A percentile compares a stretch with the other conserved stretches of the same genome.
These are phyloP conservation scores for Aphidius ervi DNA, from an alignment of 1,140 invertebrate genomes.

Conservation along the genomic window DNA sequence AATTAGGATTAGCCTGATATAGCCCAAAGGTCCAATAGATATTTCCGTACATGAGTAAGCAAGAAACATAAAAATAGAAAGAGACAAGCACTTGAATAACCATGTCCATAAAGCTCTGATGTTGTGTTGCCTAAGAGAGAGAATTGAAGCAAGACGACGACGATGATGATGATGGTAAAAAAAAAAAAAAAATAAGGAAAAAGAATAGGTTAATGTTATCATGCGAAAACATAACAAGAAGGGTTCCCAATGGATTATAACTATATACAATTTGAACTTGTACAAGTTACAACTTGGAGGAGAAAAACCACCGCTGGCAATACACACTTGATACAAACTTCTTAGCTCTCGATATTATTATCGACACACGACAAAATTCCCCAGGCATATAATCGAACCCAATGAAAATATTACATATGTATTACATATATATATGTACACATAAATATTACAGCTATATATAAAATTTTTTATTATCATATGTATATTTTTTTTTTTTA, in stretches of 20 bases:
- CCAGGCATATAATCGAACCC: too few species aligned
- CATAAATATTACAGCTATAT: too few species aligned
- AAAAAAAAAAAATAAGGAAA: not conserved
- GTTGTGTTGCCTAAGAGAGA: conserved; percentile 3
- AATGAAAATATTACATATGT: too few species aligned
- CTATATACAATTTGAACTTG: not conserved
- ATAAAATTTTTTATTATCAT: too few species aligned
- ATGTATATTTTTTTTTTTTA: too few species aligned
- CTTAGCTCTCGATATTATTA: conserved; percentile 18
- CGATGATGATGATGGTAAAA: too few species aligned
- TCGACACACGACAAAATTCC: too few species aligned
- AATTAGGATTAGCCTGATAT: conserved; percentile 32
- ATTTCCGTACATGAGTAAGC: conserved; percentile 15
- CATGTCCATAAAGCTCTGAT: conserved; percentile 28
- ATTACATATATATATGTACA: too few species aligned
- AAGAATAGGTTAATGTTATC: not conserved
- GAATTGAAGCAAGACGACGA: too few species aligned
- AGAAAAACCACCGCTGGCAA: conserved; percentile 28
- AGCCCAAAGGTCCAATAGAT: conserved; percentile 28
- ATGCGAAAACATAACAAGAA: too few species aligned
- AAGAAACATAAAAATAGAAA: too few species aligned
- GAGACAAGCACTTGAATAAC: too few species aligned
- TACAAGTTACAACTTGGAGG: not conserved
- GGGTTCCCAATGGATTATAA: conserved; percentile 3
- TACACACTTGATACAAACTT: conserved; percentile 38